A percentile compares a stretch with the other conserved stretches of the same genome.
phyloP scores from a whole-genome alignment of 2,888 invertebrate species.

The Diloba caeruleocephala region DNA sequence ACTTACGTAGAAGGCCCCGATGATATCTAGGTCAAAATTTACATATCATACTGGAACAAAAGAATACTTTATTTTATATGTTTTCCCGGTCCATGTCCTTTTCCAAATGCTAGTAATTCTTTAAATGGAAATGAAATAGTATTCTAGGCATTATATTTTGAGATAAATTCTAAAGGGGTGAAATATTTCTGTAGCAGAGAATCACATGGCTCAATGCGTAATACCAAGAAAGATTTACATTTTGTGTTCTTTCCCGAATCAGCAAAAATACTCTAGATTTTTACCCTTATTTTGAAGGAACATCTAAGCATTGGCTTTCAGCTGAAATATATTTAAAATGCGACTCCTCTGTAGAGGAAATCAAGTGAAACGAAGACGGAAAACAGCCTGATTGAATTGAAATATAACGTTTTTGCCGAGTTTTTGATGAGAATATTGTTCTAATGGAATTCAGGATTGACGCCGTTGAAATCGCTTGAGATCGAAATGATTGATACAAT shows the following conservation, averaged over 20 bases:
- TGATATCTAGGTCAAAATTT: no score
- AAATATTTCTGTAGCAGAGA: no score
- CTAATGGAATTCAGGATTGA: neutral
- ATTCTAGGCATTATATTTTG: no score
- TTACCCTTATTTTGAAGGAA: slow-evolving; percentile 9
- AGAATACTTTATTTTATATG: no score
- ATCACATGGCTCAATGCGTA: no score
- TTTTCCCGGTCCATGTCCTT: no score
- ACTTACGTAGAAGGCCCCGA: no score
- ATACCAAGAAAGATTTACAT: neutral
- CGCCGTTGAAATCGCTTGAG: neutral
- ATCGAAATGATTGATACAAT: neutral
- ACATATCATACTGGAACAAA: no score
- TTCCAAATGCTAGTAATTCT: no score
- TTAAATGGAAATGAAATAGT: no score
- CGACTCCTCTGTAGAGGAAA: slow-evolving; percentile 26
- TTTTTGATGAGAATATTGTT: slow-evolving; percentile 17
- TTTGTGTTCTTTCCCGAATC: neutral
- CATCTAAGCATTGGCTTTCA: slow-evolving; percentile 41
- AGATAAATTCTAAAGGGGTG: no score
- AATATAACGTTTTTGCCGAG: slow-evolving; percentile 12
- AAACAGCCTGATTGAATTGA: slow-evolving; percentile 38
- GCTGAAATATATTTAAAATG: slow-evolving; percentile 33
- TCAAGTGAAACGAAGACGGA: slow-evolving; percentile 31
- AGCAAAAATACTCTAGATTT: neutral